Base-by-base conservation (phyloP, 2,113 vertebrate species). In the Cheirogaleus medius region DNA sequence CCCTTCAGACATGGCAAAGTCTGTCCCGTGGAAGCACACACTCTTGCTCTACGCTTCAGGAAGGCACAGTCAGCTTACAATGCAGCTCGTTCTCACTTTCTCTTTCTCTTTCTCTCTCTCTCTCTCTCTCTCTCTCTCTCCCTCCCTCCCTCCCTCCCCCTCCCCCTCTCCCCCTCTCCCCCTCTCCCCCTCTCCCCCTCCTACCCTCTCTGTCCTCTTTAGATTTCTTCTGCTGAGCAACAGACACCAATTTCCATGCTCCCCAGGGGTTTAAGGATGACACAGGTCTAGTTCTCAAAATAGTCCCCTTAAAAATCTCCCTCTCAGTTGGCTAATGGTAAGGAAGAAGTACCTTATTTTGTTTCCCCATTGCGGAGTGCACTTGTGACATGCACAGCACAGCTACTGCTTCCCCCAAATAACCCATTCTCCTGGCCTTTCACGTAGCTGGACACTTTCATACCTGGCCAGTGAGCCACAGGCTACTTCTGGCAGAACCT, bases 1-100 rank as follows among this genome's bases (percentile, higher is more conserved):
- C 27, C 12, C 32, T 20, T 23, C 3, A 0, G 37, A 11, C 14
- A 14, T 0, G 1, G 3, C 25, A 1, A 3, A 1, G 4, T n/a
- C 27, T 39, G n/a, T 44, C 0, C 37, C 29, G 3, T 0, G n/a
- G 42, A n/a, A 47, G 18, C 18, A n/a, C 27, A 4, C 27, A 34
- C 9, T 14, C 27, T 39, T 15, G 27, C 27, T 71, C 37, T 4
- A 12, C 20, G 34, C 20, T 14, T 1, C 2, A 9, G 25, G 4
- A 27, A 66, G 74, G 15, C 0, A 34, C 0, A 18, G 13, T 42
- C 32, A 21, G 5, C 42, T 15, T 5, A 37, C 23, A 27, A 8
- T 0, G 8, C 23, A 39, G 34, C 18, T 14, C 8, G 29, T 29
- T 39, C 18, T 25, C 64, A 63, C 6, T 6, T 25, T 47, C 10